These are phyloP conservation scores for Diphyllodes magnificus DNA, from an alignment of 2,113 vertebrate genomes.

Conservation along the genomic window DNA sequence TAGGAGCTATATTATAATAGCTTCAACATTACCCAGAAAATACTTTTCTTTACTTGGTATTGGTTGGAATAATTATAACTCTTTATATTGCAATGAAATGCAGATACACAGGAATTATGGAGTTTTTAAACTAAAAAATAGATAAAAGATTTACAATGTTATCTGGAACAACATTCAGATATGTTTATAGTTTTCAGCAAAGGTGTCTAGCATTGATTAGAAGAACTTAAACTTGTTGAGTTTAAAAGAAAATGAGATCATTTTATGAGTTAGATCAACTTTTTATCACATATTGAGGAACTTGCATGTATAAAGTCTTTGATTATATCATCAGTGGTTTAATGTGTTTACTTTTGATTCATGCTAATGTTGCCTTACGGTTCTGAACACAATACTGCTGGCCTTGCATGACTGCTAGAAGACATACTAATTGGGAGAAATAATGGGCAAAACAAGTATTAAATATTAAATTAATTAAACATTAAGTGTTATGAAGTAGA, in stretches of 20 bases:
- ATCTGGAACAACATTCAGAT: not conserved
- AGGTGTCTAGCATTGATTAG: not conserved
- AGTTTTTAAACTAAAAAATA: not conserved
- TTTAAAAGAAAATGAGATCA: not conserved
- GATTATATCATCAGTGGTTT: not conserved
- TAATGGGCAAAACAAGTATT: not conserved
- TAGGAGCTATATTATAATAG: not conserved
- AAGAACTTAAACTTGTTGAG: not conserved
- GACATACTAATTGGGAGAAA: not conserved
- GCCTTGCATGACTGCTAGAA: not conserved
- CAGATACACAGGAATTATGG: not conserved
- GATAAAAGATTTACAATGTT: not conserved
- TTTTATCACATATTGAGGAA: not conserved
- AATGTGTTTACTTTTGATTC: not conserved
- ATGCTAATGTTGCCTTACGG: not conserved
- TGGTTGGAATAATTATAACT: not conserved
- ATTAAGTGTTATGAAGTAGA: not conserved
- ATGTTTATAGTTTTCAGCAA: not conserved
- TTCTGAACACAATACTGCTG: not conserved
- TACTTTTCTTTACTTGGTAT: not conserved
- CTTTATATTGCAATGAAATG: not conserved
- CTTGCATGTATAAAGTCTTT: not conserved
- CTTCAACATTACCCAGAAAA: not conserved
- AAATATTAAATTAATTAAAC: not conserved
- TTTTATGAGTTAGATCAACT: not conserved